Conservation (phyloP, 2,113 vertebrate genomes). For the Elanoides forficatus region DNA sequence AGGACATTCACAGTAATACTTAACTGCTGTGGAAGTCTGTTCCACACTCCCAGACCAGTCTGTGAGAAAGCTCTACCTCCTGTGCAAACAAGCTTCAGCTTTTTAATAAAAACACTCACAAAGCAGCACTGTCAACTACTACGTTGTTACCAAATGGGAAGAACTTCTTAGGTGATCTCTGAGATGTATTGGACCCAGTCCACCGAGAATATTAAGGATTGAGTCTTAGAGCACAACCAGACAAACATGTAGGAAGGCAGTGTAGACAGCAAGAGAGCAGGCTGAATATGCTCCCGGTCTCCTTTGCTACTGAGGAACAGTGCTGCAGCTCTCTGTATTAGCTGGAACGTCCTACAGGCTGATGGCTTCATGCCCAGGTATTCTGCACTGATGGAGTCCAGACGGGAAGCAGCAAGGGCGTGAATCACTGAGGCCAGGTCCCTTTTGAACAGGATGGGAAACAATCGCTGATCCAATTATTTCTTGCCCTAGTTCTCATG, state of each 20-base stretch:
- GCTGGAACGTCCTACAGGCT: constrained; percentile 33
- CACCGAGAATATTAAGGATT: not conserved
- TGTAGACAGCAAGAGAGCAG: not conserved
- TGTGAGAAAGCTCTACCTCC: not conserved
- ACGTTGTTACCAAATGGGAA: not conserved
- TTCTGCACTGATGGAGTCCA: constrained; percentile 34
- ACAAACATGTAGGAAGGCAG: not conserved
- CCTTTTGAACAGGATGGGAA: constrained; percentile 40
- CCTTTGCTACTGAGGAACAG: not conserved
- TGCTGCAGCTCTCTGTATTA: not conserved
- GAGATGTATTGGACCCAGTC: not conserved
- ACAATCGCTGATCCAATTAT: constrained; percentile 41
- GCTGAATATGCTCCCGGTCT: not conserved
- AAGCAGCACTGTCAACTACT: not conserved
- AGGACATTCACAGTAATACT: not conserved
- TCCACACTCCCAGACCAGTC: not conserved
- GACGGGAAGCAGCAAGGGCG: constrained; percentile 53
- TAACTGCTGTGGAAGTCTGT: not conserved
- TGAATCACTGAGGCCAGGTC: constrained; percentile 49
- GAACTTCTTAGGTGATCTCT: not conserved
- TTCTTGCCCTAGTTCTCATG: constrained; percentile 45
- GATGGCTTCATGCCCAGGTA: constrained; percentile 56
- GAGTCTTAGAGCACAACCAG: not conserved
- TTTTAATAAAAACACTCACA: not conserved
- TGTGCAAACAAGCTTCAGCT: not conserved